These are phyloP conservation scores for Oncorhynchus mykiss DNA, from an alignment of 2,113 vertebrate species.

Conservation along the genomic window DNA sequence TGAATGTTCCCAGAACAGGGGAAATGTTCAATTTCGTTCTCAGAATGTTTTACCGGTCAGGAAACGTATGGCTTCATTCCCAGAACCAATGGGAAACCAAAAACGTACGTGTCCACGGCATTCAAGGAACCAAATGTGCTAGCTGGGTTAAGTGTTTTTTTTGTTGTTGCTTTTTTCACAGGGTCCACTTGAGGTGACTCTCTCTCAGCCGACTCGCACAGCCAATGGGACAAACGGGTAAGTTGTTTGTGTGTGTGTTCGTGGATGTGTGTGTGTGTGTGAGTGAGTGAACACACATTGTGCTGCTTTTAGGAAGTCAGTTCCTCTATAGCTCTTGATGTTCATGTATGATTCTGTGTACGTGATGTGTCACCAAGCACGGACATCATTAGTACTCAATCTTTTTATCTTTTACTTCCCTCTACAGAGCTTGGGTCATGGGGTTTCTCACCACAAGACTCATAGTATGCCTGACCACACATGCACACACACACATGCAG, in stretches of 20 bases:
- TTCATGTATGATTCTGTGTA: too few relatives aligned
- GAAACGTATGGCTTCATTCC: too few relatives aligned
- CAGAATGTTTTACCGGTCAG: not conserved
- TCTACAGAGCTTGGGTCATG: slow-evolving; percentile 17
- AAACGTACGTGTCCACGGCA: too few relatives aligned
- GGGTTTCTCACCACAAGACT: slow-evolving; percentile 10
- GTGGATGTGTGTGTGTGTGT: not conserved
- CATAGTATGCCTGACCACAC: slow-evolving; percentile 19
- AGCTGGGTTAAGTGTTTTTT: not conserved
- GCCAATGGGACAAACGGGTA: slow-evolving; percentile 87
- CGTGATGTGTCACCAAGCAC: too few relatives aligned
- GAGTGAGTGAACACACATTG: not conserved
- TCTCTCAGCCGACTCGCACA: slow-evolving; percentile 83
- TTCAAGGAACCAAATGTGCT: too few relatives aligned
- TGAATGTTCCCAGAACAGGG: too few relatives aligned
- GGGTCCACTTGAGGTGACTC: slow-evolving; percentile 84
- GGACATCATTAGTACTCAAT: slow-evolving; percentile 2
- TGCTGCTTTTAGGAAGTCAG: slow-evolving; percentile 50
- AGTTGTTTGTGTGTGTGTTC: slow-evolving; percentile 51
- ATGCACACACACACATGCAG: not conserved
- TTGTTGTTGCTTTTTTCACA: slow-evolving; percentile 58
- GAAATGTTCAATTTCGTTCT: too few relatives aligned
- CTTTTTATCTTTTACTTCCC: slow-evolving; percentile 50
- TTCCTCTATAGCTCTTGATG: slow-evolving; percentile 46
- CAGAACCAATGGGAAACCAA: too few relatives aligned